Conservation (phyloP, 2,797 vertebrate genomes). For the Rhabdophis nuchalis region DNA sequence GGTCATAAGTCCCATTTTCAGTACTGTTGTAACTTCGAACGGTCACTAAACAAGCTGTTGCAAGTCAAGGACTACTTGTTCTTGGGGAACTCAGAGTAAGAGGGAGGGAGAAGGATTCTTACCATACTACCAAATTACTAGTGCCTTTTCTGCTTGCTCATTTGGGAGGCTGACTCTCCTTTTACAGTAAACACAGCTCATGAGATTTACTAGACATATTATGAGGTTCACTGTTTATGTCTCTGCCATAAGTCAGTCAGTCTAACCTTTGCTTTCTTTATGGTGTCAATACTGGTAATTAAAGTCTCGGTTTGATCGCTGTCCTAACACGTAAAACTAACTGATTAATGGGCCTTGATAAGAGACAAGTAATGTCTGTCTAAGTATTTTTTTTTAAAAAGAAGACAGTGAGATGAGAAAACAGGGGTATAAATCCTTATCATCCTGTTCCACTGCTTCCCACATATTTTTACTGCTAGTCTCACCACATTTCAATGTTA, state of each 20-base stretch:
- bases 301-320: constrained; percentile 26
- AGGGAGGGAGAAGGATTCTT: neutral
- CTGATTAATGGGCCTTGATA: constrained; percentile 33
- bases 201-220: neutral
- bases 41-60: neutral
- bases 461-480: neutral
- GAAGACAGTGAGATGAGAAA: constrained; percentile 4
- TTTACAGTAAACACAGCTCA: neutral
- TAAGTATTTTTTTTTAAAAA: neutral
- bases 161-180: neutral
- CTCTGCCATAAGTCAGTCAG: constrained; percentile 30
- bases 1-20: neutral
- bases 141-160: neutral
- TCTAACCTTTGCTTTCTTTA: constrained; percentile 35
- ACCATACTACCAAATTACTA: neutral
- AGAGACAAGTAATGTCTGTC: neutral
- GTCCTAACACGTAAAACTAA: constrained; percentile 35
- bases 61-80: neutral
- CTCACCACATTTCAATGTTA: neutral
- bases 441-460: neutral
- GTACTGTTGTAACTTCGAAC: neutral
- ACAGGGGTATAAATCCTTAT: constrained; percentile 39
- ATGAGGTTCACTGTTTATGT: neutral
- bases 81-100: no score
- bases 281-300: constrained; percentile 32